A percentile compares a stretch with the other conserved stretches of the same genome.
These are phyloP conservation scores for Cepphus grylle DNA, from an alignment of 2,113 vertebrate genomes.

Conservation along the genomic window DNA sequence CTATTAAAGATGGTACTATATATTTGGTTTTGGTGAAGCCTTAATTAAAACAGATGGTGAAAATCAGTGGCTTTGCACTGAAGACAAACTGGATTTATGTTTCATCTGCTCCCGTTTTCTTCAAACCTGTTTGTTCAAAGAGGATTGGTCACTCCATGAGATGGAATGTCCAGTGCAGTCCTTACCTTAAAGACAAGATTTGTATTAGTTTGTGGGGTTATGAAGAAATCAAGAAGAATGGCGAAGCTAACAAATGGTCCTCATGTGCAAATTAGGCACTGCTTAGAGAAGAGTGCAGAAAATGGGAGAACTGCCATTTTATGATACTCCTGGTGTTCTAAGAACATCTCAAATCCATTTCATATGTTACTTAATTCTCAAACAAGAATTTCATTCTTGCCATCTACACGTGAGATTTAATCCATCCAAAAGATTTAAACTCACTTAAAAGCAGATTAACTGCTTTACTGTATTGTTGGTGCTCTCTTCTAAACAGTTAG, in stretches of 20 bases:
- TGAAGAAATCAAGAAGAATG: constrained; percentile 7
- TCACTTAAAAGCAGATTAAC: neutral
- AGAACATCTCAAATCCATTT: neutral
- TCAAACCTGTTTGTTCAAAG: constrained; percentile 10
- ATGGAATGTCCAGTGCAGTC: constrained; percentile 30
- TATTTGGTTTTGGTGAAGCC: constrained; percentile 72
- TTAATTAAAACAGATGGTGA: constrained; percentile 70
- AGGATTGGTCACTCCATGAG: constrained; percentile 10
- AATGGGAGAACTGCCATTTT: neutral
- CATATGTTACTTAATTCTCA: neutral
- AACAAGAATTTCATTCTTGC: neutral
- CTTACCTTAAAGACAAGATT: neutral
- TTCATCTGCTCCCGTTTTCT: constrained; percentile 22
- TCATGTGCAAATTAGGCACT: neutral
- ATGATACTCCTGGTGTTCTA: neutral
- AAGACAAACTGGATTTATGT: constrained; percentile 60
- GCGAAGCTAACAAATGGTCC: neutral
- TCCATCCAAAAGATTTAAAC: neutral
- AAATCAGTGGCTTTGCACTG: constrained; percentile 55
- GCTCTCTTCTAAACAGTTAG: neutral
- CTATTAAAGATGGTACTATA: constrained; percentile 61
- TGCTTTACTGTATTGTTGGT: neutral
- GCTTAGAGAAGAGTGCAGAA: neutral
- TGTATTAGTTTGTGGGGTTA: neutral
- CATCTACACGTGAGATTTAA: neutral